phyloP scores from a whole-genome alignment of 2,888 invertebrate species.

The Stictocephala bisonia region DNA sequence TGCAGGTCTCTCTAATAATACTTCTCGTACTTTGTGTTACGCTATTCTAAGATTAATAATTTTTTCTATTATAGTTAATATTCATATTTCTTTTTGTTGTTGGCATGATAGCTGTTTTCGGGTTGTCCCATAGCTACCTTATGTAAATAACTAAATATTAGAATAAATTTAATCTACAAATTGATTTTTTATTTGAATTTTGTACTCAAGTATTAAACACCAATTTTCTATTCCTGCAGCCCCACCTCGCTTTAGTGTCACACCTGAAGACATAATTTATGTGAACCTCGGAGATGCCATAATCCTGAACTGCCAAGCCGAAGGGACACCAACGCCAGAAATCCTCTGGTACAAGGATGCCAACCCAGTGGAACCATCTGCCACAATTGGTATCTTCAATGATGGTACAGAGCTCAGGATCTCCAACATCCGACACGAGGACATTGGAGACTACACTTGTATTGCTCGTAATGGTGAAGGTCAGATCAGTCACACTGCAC shows the following conservation, averaged over 20 bases:
- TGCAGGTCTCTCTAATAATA: too few species aligned
- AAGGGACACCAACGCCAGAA: slow-evolving; percentile 95
- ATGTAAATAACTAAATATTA: too few species aligned
- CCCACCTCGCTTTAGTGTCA: slow-evolving; percentile 94
- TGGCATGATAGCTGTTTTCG: too few species aligned
- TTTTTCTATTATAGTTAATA: too few species aligned
- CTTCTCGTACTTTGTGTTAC: too few species aligned
- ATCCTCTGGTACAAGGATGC: slow-evolving; percentile 97
- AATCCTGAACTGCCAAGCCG: slow-evolving; percentile 96
- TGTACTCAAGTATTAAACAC: not conserved
- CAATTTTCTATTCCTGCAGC: slow-evolving; percentile 67
- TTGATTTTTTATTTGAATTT: too few species aligned
- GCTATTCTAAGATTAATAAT: too few species aligned
- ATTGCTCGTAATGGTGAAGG: slow-evolving; percentile 96
- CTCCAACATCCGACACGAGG: slow-evolving; percentile 91
- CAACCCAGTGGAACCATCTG: slow-evolving; percentile 88
- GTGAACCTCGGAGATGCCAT: slow-evolving; percentile 96
- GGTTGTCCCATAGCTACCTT: too few species aligned
- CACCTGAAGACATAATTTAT: slow-evolving; percentile 95
- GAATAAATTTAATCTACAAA: too few species aligned
- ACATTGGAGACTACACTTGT: slow-evolving; percentile 97
- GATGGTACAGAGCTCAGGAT: slow-evolving; percentile 95
- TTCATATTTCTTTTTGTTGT: too few species aligned
- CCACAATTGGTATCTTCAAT: slow-evolving; percentile 89
- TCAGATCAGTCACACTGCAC: slow-evolving; percentile 93